Evolutionary conservation across 2,797 vertebrate species (phyloP), one percentile per base, ranked within the genome.

Genomic region (Buceros bicornis): DNA sequence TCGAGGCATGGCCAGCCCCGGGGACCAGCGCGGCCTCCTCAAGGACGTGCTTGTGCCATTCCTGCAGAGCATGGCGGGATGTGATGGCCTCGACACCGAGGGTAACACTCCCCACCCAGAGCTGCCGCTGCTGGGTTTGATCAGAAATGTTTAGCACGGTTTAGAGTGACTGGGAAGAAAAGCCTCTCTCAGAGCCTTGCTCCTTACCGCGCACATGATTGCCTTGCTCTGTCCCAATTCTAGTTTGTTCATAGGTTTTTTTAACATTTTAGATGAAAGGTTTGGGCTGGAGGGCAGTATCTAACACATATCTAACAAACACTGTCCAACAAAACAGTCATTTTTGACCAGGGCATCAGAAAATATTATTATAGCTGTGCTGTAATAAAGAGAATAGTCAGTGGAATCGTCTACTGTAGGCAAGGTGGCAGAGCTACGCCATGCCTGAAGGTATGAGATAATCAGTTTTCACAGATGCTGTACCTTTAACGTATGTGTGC

Each of bases 1-100:
- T 33, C 8, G 64, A 14, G 62, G 43, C 0, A 0, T 35, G 8
- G 35, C 13, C 4, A 0, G 4, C 11, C 57, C 54, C 1, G 2
- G 28, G 29, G 7, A 33, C 31, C 56, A 17, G 19, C 3, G 0
- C 1, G 3, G 35, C 18, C 47, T 51, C 65, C 18, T 26, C 1
- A 12, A 22, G 50, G 86, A 20, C 0, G 0, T 4, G 51, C 40
- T 47, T 0, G 4, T 45, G 85, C 51, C 1, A 1, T n/a, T 64
- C 51, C 60, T 0, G 1, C 0, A 2, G 64, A 45, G n/a, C 37
- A 8, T 5, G 14, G 65, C 45, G 7, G 13, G 37, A 24, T 1
- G 2, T 4, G 28, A 5, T 1, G 8, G 40, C 15, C n/a, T 21
- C 9, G 0, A n/a, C 3, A 2, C 19, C 5, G 42, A 31, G 66